A percentile compares a stretch with the other conserved stretches of the same genome.
Conservation (phyloP, 2,888 invertebrate genomes). For the Thera obeliscata region DNA sequence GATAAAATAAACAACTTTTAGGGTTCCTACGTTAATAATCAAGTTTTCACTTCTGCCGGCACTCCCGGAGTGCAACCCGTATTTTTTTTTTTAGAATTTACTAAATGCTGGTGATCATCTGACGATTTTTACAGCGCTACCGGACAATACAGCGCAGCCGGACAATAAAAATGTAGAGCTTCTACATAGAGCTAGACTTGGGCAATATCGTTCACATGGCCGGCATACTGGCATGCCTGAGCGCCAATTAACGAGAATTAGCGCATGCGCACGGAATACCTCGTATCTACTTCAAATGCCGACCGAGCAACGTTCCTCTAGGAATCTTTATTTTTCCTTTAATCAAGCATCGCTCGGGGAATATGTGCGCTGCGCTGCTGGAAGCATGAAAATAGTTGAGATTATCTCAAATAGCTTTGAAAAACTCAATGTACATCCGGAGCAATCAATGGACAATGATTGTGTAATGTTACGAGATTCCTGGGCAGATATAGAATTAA, state of each 20-base stretch:
- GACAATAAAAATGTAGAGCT: neutral
- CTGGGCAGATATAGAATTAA: no score
- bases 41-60: no score
- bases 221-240: slow-evolving; percentile 37
- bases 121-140: no score
- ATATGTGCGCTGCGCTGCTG: slow-evolving; percentile 12
- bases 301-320: slow-evolving; percentile 34
- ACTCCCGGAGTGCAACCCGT: no score
- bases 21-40: no score
- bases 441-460: neutral
- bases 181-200: slow-evolving; percentile 10
- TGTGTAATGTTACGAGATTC: neutral
- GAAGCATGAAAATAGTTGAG: slow-evolving; percentile 5
- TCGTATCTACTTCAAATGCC: slow-evolving; percentile 45
- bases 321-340: slow-evolving; percentile 48
- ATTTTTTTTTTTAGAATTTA: no score
- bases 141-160: no score
- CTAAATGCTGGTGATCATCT: no score
- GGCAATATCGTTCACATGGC: slow-evolving; percentile 39
- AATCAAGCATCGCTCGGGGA: slow-evolving; percentile 39
- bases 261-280: slow-evolving; percentile 52
- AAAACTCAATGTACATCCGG: neutral
- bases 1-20: no score
- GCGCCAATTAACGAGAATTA: slow-evolving; percentile 58
- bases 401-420: slow-evolving; percentile 2